Evolutionary conservation across 2,113 vertebrate genomes (phyloP), one percentile per base, ranked within the genome.

Genomic region (Nannobrachium achirus): DNA sequence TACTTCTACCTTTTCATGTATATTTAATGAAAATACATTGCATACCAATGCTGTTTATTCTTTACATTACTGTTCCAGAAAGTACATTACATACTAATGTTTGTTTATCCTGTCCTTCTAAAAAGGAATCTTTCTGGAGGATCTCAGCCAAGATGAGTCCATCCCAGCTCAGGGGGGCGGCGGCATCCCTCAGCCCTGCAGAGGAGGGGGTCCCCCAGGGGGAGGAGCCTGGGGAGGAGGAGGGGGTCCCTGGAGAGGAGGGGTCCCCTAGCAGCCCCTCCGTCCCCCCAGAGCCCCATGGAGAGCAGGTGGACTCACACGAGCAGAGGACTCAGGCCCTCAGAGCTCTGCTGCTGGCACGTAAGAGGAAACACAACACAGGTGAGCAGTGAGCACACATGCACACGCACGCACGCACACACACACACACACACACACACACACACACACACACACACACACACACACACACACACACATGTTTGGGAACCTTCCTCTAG

Each of bases 101-200:
- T n/a, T 1, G 20, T 4, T 25, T 4, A 4, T 25, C 20, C 20
- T 25, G 20, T 25, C 4, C 20, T 25, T 25, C 20, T 33, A 5
- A 33, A 33, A 56, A 99, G 97, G 97, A 99, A 84, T 90, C 89
- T 7, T 99, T 99, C 90, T 99, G 96, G 96, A 94, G 96, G 71
- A 96, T 99, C 75, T 94, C 96, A 1, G 92, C 89, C 8, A 90
- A 93, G 44, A 79, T 97, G 63, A 94, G 68, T 25, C 78, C 87
- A 0, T 79, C 78, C 61, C 92, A 92, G 79, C 94, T 98, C 10
- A 84, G 88, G 1, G 86, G 67, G 0, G 33, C 85, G 0, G 95
- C 96, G 0, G 75, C 91, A 46, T 93, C 93, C 75, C 81, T 99
- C 1, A 52, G 75, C 75, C 73, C 59, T 1, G 13, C 40, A 10